Evolutionary conservation across 2,797 vertebrate species (phyloP).

Genomic region (Galagoides demidoff): DNA sequence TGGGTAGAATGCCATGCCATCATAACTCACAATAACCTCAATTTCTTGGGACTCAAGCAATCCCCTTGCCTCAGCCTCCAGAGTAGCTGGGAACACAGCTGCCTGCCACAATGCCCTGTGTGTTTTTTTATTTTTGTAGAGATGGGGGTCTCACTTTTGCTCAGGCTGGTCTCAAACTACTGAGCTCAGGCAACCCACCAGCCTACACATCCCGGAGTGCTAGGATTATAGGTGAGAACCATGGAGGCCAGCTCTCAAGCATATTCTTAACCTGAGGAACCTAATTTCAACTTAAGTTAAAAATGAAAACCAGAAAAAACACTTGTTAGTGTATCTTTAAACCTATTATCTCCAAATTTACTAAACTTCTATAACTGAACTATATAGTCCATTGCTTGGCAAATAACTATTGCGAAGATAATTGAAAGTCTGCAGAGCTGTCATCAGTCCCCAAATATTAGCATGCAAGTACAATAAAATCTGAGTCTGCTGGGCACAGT

Average conservation of each 20-base stretch:
- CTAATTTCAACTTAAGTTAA: slow-evolving; percentile 39
- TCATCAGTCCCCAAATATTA: neutral
- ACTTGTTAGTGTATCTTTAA: neutral
- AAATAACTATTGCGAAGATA: slow-evolving; percentile 7
- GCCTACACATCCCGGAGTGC: too few species aligned
- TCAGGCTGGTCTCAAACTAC: too few species aligned
- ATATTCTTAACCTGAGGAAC: slow-evolving; percentile 48
- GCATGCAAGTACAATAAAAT: neutral
- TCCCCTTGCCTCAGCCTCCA: too few species aligned
- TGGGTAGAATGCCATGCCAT: too few species aligned
- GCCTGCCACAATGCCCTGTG: too few species aligned
- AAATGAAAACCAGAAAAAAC: neutral
- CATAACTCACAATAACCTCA: too few species aligned
- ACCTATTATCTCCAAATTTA: slow-evolving; percentile 36
- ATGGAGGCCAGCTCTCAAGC: neutral
- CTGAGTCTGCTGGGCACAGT: neutral
- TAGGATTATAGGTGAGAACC: too few species aligned
- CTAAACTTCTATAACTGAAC: neutral
- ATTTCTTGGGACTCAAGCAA: too few species aligned
- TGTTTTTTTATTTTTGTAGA: too few species aligned
- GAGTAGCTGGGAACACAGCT: too few species aligned
- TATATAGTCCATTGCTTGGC: neutral
- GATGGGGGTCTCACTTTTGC: too few species aligned
- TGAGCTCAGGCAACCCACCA: too few species aligned
- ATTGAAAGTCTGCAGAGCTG: neutral